Evolutionary conservation across 2,113 vertebrate genomes (phyloP).

Genomic region (Delphinapterus leucas): DNA sequence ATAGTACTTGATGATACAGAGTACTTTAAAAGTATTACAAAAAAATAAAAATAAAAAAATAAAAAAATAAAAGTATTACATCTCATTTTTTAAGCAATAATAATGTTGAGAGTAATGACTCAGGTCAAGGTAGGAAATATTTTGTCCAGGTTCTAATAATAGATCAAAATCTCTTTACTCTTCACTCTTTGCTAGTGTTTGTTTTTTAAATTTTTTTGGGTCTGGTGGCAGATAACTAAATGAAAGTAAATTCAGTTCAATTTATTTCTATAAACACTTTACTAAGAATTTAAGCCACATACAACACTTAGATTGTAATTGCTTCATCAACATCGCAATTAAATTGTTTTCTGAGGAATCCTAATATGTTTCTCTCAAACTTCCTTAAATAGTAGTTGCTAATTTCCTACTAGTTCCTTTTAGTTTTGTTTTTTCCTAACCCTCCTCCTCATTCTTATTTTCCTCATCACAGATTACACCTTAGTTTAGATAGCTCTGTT

Average conservation of each 20-base stretch:
- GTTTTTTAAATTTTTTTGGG: background rate
- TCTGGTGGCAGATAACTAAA: conserved; percentile 46
- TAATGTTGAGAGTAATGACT: background rate
- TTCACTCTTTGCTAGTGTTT: background rate
- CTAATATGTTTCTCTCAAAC: background rate
- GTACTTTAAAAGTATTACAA: background rate
- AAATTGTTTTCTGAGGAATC: background rate
- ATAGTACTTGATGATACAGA: background rate
- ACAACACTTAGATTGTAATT: background rate
- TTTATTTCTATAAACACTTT: background rate
- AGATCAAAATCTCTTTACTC: background rate
- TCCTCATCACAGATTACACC: background rate
- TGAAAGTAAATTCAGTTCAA: background rate
- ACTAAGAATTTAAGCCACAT: background rate
- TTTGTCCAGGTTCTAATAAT: conserved; percentile 11
- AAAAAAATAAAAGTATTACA: background rate
- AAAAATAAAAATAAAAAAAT: no score
- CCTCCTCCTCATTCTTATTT: background rate
- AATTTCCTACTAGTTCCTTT: background rate
- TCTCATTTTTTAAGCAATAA: conserved; percentile 25
- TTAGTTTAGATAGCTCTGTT: background rate
- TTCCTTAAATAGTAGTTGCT: background rate
- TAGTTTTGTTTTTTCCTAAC: background rate
- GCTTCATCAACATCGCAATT: background rate
- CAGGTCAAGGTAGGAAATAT: background rate